Percentiles rank a stretch among this genome's conserved stretches.
Conservation (phyloP, 2,113 vertebrate species). For the Manacus vitellinus region DNA sequence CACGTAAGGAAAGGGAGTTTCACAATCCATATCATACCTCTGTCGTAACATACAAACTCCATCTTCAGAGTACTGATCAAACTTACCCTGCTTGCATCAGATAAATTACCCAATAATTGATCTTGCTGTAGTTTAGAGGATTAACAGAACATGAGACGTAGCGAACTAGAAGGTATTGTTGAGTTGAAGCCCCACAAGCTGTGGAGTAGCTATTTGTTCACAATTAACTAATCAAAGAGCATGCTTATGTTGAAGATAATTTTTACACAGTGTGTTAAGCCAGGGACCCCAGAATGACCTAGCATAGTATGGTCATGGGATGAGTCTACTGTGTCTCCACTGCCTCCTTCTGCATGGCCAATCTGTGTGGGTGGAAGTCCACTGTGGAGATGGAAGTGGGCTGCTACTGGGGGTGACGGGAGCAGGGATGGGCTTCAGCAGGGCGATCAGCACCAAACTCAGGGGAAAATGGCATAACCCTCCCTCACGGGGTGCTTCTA, state of each 20-base stretch:
- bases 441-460: not conserved
- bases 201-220: not conserved
- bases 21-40: not conserved
- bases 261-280: not conserved
- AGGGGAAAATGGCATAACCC: rapidly evolving
- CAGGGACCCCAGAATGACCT: not conserved
- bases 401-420: rapidly evolving
- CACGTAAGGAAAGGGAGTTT: not conserved
- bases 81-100: not conserved
- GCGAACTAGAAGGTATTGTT: not conserved
- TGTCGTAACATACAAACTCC: rapidly evolving
- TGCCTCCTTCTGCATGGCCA: rapidly evolving
- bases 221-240: not conserved
- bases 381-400: not conserved
- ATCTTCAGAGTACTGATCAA: not conserved
- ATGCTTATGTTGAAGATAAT: not conserved
- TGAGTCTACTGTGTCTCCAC: not conserved
- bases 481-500: not conserved
- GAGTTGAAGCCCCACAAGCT: not conserved
- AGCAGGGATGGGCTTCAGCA: not conserved
- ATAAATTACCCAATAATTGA: not conserved
- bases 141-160: not conserved
- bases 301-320: not conserved
- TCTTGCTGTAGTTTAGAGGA: not conserved
- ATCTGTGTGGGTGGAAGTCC: not conserved